Evolutionary conservation across 1,140 invertebrate genomes (phyloP).

Genomic region (Colletes gigas): DNA sequence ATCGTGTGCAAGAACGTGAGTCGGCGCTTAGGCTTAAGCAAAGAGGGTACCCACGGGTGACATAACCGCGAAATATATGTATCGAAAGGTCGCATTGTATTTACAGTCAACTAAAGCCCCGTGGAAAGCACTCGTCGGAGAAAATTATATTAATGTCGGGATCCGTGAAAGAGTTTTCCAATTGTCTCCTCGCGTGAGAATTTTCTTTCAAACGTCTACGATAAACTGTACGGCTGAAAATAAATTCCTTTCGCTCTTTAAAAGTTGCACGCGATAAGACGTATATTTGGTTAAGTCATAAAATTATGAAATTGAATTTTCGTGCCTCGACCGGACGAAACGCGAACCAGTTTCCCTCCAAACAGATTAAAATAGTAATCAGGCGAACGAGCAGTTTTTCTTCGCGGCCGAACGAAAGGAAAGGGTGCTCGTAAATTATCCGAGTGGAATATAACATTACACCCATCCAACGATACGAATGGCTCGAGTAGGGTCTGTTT

Average conservation of each 20-base stretch:
- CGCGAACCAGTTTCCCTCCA: neutral
- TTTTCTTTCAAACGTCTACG: too few species aligned
- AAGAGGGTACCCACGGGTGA: slow-evolving; percentile 16
- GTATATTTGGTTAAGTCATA: too few species aligned
- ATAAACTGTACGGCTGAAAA: too few species aligned
- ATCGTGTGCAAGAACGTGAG: slow-evolving; percentile 44
- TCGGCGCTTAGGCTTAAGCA: slow-evolving; percentile 45
- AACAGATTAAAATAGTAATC: slow-evolving; percentile 10
- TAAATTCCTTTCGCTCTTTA: too few species aligned
- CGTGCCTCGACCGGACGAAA: neutral
- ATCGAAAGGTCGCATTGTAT: slow-evolving; percentile 32
- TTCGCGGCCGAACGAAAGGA: neutral
- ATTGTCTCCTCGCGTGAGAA: too few species aligned
- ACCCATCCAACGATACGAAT: slow-evolving; percentile 24
- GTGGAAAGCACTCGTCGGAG: neutral
- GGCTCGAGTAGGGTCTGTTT: slow-evolving; percentile 56
- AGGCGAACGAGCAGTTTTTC: neutral
- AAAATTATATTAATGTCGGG: neutral
- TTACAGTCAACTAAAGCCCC: slow-evolving; percentile 8
- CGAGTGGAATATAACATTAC: slow-evolving; percentile 34
- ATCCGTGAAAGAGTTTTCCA: neutral
- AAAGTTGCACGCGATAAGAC: too few species aligned
- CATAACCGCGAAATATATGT: slow-evolving; percentile 25
- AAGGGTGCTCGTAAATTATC: slow-evolving; percentile 53
- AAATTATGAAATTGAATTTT: too few species aligned